phyloP scores from a whole-genome alignment of 2,113 vertebrate species.

The Sterrhoptilus dennistouni region DNA sequence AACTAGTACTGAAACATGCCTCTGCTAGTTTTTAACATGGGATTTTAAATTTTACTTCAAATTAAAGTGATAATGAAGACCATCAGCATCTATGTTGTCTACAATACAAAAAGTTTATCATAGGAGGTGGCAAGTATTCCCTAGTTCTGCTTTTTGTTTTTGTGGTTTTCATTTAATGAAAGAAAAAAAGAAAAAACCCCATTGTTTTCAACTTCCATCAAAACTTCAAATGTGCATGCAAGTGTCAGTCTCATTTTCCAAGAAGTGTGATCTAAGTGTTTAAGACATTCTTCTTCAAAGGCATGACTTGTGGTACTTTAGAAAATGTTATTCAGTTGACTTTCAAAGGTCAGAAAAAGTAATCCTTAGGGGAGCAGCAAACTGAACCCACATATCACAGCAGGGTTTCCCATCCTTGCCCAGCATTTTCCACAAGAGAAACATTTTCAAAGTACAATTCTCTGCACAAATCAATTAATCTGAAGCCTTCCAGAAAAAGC shows the following conservation, averaged over 20 bases:
- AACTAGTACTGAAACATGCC: neutral
- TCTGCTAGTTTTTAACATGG: neutral
- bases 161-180: neutral
- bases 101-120: neutral
- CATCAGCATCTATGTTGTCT: neutral
- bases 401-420: conserved; percentile 14
- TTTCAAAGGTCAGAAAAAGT: conserved; percentile 51
- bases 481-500: conserved; percentile 10
- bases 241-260: neutral
- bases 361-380: neutral
- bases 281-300: neutral
- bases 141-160: neutral
- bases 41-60: neutral
- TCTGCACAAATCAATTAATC: neutral
- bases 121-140: neutral
- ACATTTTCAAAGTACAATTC: neutral
- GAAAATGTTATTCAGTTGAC: conserved; percentile 13
- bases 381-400: conserved; percentile 25
- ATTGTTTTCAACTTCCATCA: neutral
- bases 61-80: neutral
- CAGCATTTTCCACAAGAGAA: neutral
- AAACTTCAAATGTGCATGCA: neutral
- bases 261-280: neutral
- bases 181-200: neutral
- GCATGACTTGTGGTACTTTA: conserved; percentile 32